Conservation (phyloP, 2,797 vertebrate species). For the Botia almorhae region DNA sequence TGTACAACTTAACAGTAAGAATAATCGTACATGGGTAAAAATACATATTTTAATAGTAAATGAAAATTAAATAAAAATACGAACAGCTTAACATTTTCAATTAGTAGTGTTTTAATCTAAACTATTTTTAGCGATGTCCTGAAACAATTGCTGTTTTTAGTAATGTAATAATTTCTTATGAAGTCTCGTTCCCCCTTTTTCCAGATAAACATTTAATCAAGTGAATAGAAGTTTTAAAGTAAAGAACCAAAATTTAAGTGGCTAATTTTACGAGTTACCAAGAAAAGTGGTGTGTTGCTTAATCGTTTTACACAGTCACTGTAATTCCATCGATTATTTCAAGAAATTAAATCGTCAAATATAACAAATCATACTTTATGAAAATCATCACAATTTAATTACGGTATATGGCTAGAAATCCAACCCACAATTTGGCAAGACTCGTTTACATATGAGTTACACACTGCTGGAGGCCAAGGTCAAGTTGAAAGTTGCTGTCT, state of each 20-base stretch:
- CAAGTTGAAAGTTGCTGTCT: conserved; percentile 95
- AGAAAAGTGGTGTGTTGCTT: not conserved
- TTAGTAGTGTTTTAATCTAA: not conserved
- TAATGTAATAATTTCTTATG: too few species aligned
- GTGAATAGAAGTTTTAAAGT: not conserved
- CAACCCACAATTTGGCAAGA: conserved; percentile 70
- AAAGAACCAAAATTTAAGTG: not conserved
- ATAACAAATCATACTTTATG: conserved; percentile 30
- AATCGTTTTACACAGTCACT: not conserved
- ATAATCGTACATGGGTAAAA: not conserved
- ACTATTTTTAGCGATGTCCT: not conserved
- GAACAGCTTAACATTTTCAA: not conserved
- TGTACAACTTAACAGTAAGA: not conserved
- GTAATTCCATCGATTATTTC: conserved; percentile 7
- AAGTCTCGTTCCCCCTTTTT: not conserved
- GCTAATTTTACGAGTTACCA: not conserved
- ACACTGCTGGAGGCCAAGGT: conserved; percentile 93
- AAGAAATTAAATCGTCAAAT: conserved; percentile 19
- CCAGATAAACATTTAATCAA: not conserved
- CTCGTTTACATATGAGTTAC: conserved; percentile 75
- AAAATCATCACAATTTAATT: conserved; percentile 23
- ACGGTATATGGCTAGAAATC: conserved; percentile 14
- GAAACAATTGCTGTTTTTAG: not conserved
- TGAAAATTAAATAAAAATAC: not conserved
- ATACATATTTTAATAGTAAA: not conserved